Evolutionary conservation across 2,888 invertebrate species (phyloP).

Genomic region (Agonopterix subpropinquella): DNA sequence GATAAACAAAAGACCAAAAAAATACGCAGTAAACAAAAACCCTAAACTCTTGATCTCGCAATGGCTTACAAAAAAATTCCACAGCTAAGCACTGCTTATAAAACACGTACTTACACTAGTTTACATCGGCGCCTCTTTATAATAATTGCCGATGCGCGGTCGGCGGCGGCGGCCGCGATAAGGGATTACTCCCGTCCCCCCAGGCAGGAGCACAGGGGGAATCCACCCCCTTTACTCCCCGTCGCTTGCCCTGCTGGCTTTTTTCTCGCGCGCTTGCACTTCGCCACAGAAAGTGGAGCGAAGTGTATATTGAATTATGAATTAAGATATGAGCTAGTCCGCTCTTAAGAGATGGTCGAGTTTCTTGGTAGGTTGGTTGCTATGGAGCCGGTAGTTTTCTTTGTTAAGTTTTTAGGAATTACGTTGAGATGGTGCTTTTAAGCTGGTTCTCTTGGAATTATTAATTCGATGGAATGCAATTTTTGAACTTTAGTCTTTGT

Average conservation of each 20-base stretch:
- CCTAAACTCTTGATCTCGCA: neutral
- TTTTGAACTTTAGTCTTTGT: neutral
- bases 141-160: slow-evolving; percentile 65
- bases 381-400: neutral
- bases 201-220: slow-evolving; percentile 16
- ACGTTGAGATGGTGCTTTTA: too few species aligned
- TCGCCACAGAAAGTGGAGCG: slow-evolving; percentile 40
- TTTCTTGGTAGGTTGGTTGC: slow-evolving; percentile 3
- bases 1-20: too few species aligned
- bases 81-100: slow-evolving; percentile 3
- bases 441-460: too few species aligned
- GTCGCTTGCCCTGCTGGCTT: slow-evolving; percentile 41
- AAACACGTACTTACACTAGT: slow-evolving; percentile 30
- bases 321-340: slow-evolving; percentile 48
- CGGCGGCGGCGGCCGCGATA: slow-evolving; percentile 58
- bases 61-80: neutral
- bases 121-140: slow-evolving; percentile 48
- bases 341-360: slow-evolving; percentile 14
- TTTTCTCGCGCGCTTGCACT: slow-evolving; percentile 64
- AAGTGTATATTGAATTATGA: slow-evolving; percentile 66
- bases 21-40: too few species aligned
- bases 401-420: neutral
- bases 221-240: slow-evolving; percentile 15
- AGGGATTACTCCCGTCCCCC: slow-evolving; percentile 49
- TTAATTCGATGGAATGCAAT: neutral